These are phyloP conservation scores for Troides helena DNA, from an alignment of 2,888 invertebrate genomes.

Conservation along the genomic window DNA sequence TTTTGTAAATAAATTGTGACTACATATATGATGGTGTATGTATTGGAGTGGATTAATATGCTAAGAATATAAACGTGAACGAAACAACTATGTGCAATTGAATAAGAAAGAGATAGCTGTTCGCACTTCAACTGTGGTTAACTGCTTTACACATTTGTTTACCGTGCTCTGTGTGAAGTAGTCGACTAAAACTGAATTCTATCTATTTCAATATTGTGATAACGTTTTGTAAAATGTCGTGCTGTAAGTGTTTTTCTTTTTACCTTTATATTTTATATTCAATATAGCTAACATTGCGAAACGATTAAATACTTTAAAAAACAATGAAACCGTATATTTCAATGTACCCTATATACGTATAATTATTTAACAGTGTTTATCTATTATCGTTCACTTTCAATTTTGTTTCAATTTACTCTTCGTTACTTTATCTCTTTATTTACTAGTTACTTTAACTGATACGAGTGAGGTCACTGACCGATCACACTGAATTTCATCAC, in stretches of 20 bases:
- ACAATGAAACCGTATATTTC: not conserved
- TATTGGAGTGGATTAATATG: not conserved
- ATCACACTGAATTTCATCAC: not conserved
- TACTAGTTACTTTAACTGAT: not conserved
- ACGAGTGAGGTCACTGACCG: not conserved
- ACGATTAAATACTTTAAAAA: not conserved
- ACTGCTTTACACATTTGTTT: slow-evolving; percentile 25
- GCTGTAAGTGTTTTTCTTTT: slow-evolving; percentile 51
- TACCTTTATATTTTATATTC: not conserved
- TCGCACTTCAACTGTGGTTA: not conserved
- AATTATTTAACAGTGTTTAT: not conserved
- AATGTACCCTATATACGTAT: not conserved
- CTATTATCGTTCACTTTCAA: not conserved
- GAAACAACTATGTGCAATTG: slow-evolving; percentile 20
- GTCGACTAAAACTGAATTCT: slow-evolving; percentile 8
- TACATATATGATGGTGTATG: not conserved
- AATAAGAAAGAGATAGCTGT: slow-evolving; percentile 28
- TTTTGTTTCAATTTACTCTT: not conserved
- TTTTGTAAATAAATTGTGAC: not conserved
- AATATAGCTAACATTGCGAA: not conserved
- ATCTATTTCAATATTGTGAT: slow-evolving; percentile 13
- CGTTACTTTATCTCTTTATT: not conserved
- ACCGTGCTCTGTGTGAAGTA: slow-evolving; percentile 24
- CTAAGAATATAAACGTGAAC: not conserved
- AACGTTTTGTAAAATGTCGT: slow-evolving; percentile 46